phyloP scores from a whole-genome alignment of 2,113 vertebrate species.

The Triplophysa rosa region DNA sequence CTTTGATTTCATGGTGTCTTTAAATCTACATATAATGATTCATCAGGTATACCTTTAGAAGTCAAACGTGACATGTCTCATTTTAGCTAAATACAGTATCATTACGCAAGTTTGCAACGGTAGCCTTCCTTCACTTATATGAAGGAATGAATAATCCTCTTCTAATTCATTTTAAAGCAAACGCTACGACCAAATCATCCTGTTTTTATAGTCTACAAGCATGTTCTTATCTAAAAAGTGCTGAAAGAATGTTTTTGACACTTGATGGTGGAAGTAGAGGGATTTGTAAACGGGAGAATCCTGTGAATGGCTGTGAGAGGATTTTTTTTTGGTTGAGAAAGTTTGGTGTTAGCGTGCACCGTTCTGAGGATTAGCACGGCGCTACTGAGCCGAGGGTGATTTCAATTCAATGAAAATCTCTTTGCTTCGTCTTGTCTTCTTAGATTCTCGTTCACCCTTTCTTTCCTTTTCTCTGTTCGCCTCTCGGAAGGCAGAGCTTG shows the following conservation, averaged over 20 bases:
- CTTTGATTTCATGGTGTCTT: too few relatives aligned
- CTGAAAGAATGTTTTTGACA: conserved; percentile 11
- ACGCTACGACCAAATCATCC: conserved; percentile 21
- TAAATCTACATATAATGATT: background rate
- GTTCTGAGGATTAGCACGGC: conserved; percentile 25
- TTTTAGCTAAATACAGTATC: conserved; percentile 10
- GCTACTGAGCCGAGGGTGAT: conserved; percentile 5
- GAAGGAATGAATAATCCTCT: conserved; percentile 20
- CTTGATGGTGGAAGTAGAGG: conserved; percentile 1
- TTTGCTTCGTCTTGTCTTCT: conserved; percentile 26
- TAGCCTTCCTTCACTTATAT: background rate
- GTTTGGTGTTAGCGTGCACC: conserved; percentile 21
- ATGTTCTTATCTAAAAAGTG: background rate
- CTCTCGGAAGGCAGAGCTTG: background rate
- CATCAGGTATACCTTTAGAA: background rate
- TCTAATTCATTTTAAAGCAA: conserved; percentile 24
- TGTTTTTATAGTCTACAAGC: background rate
- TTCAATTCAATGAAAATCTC: conserved; percentile 29
- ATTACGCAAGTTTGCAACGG: conserved; percentile 21
- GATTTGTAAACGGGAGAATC: background rate
- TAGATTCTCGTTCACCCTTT: conserved; percentile 19
- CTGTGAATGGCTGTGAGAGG: background rate
- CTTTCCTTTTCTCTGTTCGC: conserved; percentile 9
- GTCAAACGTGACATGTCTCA: conserved; percentile 1
- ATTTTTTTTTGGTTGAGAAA: background rate